These are phyloP conservation scores for Cavia porcellus DNA, from an alignment of 2,113 vertebrate species.

Conservation along the genomic window DNA sequence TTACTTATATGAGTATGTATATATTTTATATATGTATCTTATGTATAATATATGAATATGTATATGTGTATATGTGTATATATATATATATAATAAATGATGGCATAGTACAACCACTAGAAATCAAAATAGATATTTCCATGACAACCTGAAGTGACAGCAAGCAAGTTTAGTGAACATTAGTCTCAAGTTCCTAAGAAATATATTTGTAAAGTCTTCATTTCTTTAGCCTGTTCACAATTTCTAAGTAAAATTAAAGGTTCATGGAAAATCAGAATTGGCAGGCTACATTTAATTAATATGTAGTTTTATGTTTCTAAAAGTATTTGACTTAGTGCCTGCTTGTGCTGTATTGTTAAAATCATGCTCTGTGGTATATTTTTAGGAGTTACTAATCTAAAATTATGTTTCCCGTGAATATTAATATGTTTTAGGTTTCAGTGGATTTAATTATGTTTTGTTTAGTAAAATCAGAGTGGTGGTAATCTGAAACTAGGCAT, in stretches of 20 bases:
- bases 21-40: neutral
- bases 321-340: neutral
- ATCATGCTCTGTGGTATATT: neutral
- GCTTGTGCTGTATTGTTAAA: neutral
- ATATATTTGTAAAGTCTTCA: neutral
- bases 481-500: neutral
- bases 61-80: neutral
- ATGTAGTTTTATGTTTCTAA: neutral
- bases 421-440: neutral
- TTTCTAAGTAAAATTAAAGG: neutral
- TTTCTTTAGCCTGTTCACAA: neutral
- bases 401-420: neutral
- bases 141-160: neutral
- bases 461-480: neutral
- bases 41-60: neutral
- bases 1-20: neutral
- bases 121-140: neutral
- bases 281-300: neutral
- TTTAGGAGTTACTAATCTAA: neutral
- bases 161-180: neutral
- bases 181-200: neutral
- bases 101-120: neutral
- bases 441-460: neutral
- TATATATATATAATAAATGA: neutral
- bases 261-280: neutral